These are phyloP conservation scores for Syngnathoides biaculeatus DNA, from an alignment of 2,113 vertebrate species.

Conservation along the genomic window DNA sequence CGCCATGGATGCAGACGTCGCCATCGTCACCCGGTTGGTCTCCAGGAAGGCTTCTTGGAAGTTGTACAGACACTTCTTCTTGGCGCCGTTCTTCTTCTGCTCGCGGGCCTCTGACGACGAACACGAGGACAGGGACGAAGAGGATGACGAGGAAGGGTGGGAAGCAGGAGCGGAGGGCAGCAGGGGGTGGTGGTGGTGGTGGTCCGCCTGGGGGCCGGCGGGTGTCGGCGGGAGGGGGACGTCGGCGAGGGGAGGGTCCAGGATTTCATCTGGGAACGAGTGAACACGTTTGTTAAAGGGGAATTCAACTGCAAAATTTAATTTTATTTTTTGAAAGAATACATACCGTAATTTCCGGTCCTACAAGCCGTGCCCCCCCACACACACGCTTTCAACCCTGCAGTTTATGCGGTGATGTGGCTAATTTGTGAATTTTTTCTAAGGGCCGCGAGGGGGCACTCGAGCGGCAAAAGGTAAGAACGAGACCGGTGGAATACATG, in stretches of 20 bases:
- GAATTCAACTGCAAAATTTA: too few relatives aligned
- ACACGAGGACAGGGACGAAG: conserved; percentile 63
- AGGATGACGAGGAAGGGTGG: conserved; percentile 51
- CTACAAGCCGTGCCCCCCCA: too few relatives aligned
- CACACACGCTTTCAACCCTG: too few relatives aligned
- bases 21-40: conserved; percentile 90
- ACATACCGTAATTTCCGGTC: too few relatives aligned
- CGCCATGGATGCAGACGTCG: conserved; percentile 89
- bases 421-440: too few relatives aligned
- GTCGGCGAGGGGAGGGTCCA: conserved; percentile 82
- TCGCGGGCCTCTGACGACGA: conserved; percentile 81
- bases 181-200: conserved; percentile 22
- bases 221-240: conserved; percentile 80
- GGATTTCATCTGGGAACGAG: conserved; percentile 75
- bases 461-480: too few relatives aligned
- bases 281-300: not conserved
- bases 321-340: too few relatives aligned
- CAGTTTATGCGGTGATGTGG: too few relatives aligned
- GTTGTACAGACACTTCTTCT: conserved; percentile 98
- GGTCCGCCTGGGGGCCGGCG: conserved; percentile 65
- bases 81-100: conserved; percentile 82
- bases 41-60: conserved; percentile 98
- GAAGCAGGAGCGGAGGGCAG: conserved; percentile 39
- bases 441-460: too few relatives aligned
- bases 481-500: too few relatives aligned